Conservation (phyloP, 2,888 invertebrate genomes). For the Plebejus anna region DNA sequence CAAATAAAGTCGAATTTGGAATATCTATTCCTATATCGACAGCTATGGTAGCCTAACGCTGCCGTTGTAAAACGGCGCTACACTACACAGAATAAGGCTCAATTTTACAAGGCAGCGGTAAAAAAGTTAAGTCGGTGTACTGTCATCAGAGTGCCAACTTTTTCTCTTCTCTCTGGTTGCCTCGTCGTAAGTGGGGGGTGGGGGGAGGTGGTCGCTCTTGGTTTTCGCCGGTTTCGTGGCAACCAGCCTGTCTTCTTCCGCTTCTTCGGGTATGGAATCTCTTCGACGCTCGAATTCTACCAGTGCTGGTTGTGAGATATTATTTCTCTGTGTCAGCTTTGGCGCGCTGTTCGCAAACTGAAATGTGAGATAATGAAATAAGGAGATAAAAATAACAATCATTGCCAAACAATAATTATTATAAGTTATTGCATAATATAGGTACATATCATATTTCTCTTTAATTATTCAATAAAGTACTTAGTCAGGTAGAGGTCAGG, state of each 20-base stretch:
- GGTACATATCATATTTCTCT: too few relatives aligned
- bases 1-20: not conserved
- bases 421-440: too few relatives aligned
- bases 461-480: too few relatives aligned
- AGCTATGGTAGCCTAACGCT: not conserved
- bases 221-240: constrained; percentile 57
- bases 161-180: constrained; percentile 67
- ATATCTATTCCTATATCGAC: not conserved
- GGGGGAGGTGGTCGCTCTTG: constrained; percentile 61
- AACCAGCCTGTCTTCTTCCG: constrained; percentile 66
- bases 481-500: too few relatives aligned
- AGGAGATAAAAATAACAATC: too few relatives aligned
- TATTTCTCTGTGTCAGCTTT: constrained; percentile 80
- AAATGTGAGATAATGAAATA: constrained; percentile 37
- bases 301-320: constrained; percentile 81
- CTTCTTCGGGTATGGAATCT: constrained; percentile 83
- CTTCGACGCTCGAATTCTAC: constrained; percentile 80
- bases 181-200: constrained; percentile 68
- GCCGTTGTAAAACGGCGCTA: constrained; percentile 1
- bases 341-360: constrained; percentile 83
- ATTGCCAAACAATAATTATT: too few relatives aligned
- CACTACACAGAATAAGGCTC: not conserved
- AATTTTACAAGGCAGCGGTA: not conserved
- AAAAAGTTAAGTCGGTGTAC: constrained; percentile 61
- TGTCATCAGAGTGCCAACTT: constrained; percentile 77